Percentiles rank a stretch among this genome's conserved stretches.
Conservation (phyloP, 2,113 vertebrate species). For the Ptilonorhynchus violaceus region DNA sequence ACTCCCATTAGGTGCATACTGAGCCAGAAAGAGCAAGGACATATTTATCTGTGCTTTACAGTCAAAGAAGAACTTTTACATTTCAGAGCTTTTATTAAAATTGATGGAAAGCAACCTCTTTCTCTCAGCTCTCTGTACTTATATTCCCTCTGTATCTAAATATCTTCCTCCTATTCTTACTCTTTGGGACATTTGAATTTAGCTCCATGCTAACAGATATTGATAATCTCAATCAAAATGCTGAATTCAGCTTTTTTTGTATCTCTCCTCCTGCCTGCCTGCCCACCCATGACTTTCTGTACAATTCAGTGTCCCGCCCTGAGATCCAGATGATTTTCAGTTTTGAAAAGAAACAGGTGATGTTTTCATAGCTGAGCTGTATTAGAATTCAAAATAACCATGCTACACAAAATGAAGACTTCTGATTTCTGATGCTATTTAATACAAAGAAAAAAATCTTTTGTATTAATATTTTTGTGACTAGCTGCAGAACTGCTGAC, state of each 20-base stretch:
- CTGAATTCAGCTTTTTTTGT: background rate
- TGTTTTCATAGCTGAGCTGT: conserved; percentile 50
- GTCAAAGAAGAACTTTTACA: background rate
- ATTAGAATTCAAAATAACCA: conserved; percentile 41
- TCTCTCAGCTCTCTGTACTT: background rate
- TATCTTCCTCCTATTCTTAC: background rate
- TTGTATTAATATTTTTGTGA: background rate
- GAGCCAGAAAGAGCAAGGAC: background rate
- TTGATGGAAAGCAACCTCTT: background rate
- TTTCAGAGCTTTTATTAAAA: background rate
- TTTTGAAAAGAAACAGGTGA: conserved; percentile 27
- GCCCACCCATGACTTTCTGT: background rate
- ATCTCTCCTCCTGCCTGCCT: background rate
- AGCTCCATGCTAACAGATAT: background rate
- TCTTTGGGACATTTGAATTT: background rate
- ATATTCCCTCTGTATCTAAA: background rate
- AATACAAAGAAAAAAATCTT: background rate
- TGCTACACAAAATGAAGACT: background rate
- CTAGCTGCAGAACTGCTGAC: background rate
- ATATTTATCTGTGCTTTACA: background rate
- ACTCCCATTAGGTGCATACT: background rate
- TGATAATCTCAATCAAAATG: background rate
- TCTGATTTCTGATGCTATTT: conserved; percentile 31
- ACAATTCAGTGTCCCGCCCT: background rate
- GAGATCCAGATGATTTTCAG: background rate